Percentiles rank a stretch among this genome's conserved stretches.
phyloP scores from a whole-genome alignment of 2,797 vertebrate genomes.

The Pseudochirops corinnae region DNA sequence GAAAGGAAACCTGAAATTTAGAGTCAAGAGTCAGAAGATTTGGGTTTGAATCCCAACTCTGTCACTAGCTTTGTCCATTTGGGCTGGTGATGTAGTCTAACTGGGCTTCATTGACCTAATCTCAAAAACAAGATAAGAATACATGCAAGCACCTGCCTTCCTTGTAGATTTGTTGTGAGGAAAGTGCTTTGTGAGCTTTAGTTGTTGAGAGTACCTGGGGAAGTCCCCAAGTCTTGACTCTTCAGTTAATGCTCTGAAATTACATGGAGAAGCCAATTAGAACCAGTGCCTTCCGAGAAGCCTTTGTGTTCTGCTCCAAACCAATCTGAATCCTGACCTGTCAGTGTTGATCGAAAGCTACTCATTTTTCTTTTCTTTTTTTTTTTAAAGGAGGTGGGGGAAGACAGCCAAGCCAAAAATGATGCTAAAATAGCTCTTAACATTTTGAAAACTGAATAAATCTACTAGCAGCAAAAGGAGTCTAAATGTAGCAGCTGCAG shows the following conservation, averaged over 20 bases:
- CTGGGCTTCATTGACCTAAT: slow-evolving; percentile 6
- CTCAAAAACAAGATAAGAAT: neutral
- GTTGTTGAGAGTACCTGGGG: neutral
- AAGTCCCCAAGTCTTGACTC: slow-evolving; percentile 9
- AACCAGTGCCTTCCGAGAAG: slow-evolving; percentile 13
- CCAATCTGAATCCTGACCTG: slow-evolving; percentile 14
- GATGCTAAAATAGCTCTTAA: slow-evolving; percentile 59
- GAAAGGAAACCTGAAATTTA: neutral
- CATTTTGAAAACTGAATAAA: slow-evolving; percentile 49
- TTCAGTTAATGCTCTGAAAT: slow-evolving; percentile 32
- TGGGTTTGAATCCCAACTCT: slow-evolving; percentile 19
- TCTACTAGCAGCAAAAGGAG: neutral
- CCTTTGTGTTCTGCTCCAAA: slow-evolving; percentile 18
- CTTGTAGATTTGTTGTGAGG: neutral
- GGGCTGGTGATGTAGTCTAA: slow-evolving; percentile 12
- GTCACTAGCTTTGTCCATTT: neutral
- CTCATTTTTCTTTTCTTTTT: neutral
- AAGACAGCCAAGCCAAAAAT: slow-evolving; percentile 48
- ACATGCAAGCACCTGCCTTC: neutral
- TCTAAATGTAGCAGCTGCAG: slow-evolving; percentile 48
- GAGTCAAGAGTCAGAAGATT: neutral
- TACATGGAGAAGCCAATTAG: slow-evolving; percentile 4
- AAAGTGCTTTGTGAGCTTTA: neutral
- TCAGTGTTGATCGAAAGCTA: slow-evolving; percentile 11
- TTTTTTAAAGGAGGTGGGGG: slow-evolving; percentile 36